Percentiles rank a stretch among this genome's conserved stretches.
phyloP scores from a whole-genome alignment of 2,797 vertebrate species.

The Rhinichthys osculus region DNA sequence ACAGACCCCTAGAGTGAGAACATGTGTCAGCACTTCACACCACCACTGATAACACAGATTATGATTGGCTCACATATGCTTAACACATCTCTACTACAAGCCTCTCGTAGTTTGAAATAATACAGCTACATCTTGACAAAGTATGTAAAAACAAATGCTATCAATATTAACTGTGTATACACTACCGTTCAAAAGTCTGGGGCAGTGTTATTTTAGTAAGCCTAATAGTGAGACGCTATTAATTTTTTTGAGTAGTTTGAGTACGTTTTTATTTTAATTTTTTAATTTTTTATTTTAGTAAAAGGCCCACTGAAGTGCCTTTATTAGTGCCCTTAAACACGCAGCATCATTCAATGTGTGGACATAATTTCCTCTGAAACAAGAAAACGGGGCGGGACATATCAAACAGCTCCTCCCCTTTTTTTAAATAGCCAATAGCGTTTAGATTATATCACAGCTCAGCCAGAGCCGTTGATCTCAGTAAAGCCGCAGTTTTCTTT shows the following conservation, averaged over 20 bases:
- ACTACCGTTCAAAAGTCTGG: neutral
- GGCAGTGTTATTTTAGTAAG: neutral
- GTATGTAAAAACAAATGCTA: neutral
- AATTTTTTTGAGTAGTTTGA: too few relatives aligned
- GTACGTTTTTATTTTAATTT: neutral
- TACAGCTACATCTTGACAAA: neutral
- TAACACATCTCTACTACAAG: conserved; percentile 2
- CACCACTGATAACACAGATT: conserved; percentile 47
- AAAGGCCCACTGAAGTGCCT: too few relatives aligned
- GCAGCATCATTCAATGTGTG: too few relatives aligned
- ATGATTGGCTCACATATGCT: neutral
- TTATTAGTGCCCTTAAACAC: too few relatives aligned
- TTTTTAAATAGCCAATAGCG: too few relatives aligned
- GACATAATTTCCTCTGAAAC: too few relatives aligned
- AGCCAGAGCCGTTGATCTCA: too few relatives aligned
- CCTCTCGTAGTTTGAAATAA: neutral
- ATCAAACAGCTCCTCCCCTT: too few relatives aligned
- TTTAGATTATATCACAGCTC: too few relatives aligned
- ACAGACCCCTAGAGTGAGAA: conserved; percentile 48
- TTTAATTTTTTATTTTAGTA: neutral
- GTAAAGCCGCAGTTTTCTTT: too few relatives aligned
- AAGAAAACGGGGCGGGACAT: too few relatives aligned
- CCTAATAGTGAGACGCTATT: neutral
- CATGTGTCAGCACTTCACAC: conserved; percentile 51
- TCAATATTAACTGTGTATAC: neutral